Percentiles rank a stretch among this genome's conserved stretches.
Conservation (phyloP, 2,113 vertebrate species). For the Turnix velox region DNA sequence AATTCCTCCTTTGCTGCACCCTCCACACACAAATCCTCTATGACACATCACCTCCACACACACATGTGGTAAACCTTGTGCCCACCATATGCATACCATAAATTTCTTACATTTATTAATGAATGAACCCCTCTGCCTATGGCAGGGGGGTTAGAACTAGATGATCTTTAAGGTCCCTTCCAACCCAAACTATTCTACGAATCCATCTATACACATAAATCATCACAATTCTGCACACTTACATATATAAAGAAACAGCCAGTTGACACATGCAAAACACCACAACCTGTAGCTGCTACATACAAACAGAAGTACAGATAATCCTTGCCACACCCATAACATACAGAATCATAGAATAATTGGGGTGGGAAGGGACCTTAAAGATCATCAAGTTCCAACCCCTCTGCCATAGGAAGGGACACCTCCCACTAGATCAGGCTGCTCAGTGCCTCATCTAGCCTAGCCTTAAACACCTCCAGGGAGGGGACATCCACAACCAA, state of each 20-base stretch:
- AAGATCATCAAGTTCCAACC: too few relatives aligned
- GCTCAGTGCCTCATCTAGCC: too few relatives aligned
- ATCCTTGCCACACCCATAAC: not conserved
- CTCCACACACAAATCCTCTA: not conserved
- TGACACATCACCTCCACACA: fast-evolving
- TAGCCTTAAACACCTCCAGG: too few relatives aligned
- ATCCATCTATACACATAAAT: not conserved
- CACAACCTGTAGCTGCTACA: not conserved
- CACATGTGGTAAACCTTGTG: not conserved
- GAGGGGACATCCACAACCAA: constrained; percentile 1
- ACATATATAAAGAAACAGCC: not conserved
- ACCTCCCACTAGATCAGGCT: too few relatives aligned
- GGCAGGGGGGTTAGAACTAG: too few relatives aligned
- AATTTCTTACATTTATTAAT: not conserved
- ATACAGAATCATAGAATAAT: too few relatives aligned
- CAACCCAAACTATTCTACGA: too few relatives aligned
- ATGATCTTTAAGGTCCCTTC: too few relatives aligned
- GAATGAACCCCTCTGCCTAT: too few relatives aligned
- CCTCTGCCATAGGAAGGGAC: too few relatives aligned
- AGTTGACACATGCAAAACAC: not conserved
- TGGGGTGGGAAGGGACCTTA: too few relatives aligned
- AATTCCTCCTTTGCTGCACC: not conserved
- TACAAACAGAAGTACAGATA: not conserved
- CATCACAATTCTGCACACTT: not conserved
- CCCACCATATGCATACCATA: not conserved